These are phyloP conservation scores for Ammodytes marinus DNA, from an alignment of 2,113 vertebrate species.

Conservation along the genomic window DNA sequence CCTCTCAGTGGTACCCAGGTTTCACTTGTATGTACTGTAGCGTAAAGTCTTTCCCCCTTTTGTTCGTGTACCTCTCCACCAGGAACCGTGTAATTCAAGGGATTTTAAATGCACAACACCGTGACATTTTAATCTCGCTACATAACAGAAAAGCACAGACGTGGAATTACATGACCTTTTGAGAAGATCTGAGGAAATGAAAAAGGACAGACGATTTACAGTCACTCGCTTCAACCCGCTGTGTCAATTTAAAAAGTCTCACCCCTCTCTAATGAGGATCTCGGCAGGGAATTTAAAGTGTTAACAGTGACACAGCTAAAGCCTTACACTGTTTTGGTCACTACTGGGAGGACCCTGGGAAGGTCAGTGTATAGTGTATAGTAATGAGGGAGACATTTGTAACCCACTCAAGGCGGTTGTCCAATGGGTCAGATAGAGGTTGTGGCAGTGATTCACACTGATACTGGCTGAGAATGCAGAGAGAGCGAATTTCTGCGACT, in stretches of 20 bases:
- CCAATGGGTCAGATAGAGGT: conserved; percentile 36
- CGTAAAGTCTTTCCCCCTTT: not conserved
- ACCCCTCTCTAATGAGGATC: conserved; percentile 5
- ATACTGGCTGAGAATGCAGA: conserved; percentile 50
- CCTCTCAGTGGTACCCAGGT: not conserved
- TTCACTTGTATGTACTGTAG: not conserved
- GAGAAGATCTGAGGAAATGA: not conserved
- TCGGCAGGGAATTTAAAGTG: conserved; percentile 27
- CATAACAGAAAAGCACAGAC: conserved; percentile 36
- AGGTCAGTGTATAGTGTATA: conserved; percentile 27
- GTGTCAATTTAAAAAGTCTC: conserved; percentile 26
- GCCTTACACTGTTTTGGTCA: conserved; percentile 19
- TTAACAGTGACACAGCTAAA: conserved; percentile 34
- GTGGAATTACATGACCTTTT: conserved; percentile 57
- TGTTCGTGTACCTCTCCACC: conserved; percentile 5
- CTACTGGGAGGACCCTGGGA: not conserved
- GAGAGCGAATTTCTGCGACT: conserved; percentile 56
- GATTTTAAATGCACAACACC: conserved; percentile 41
- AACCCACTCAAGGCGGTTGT: conserved; percentile 31
- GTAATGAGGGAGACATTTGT: conserved; percentile 22
- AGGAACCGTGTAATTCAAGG: conserved; percentile 48
- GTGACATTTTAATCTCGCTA: conserved; percentile 54
- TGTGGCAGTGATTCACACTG: conserved; percentile 51
- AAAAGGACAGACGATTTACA: conserved; percentile 15
- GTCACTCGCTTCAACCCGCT: conserved; percentile 16